phyloP scores from a whole-genome alignment of 2,888 invertebrate species.

The Oscheius onirici region DNA sequence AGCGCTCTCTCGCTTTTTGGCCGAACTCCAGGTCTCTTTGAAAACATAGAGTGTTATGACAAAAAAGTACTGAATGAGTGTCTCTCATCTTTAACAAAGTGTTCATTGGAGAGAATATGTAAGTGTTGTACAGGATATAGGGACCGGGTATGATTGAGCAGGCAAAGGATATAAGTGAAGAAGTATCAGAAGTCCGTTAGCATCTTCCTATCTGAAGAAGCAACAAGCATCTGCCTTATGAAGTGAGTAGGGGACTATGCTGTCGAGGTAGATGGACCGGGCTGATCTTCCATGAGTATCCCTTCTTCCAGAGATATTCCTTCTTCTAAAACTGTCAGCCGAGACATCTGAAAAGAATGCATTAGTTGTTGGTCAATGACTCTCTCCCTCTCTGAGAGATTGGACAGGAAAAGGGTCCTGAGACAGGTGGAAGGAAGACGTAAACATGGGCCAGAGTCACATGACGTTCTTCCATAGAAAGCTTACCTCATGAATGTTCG shows the following conservation, averaged over 20 bases:
- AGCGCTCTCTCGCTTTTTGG: too few relatives aligned
- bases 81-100: too few relatives aligned
- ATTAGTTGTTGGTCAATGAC: not conserved
- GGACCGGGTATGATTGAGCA: slow-evolving; percentile 25
- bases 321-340: slow-evolving; percentile 4
- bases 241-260: not conserved
- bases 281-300: not conserved
- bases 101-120: slow-evolving; percentile 10
- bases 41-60: too few relatives aligned
- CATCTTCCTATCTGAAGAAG: slow-evolving; percentile 10
- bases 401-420: not conserved
- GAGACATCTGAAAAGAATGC: slow-evolving; percentile 10
- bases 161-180: slow-evolving; percentile 31
- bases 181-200: slow-evolving; percentile 11
- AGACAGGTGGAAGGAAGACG: not conserved
- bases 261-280: slow-evolving; percentile 12
- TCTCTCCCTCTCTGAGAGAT: not conserved
- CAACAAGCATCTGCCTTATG: slow-evolving; percentile 21
- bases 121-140: slow-evolving; percentile 12
- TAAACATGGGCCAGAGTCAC: too few relatives aligned
- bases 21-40: too few relatives aligned
- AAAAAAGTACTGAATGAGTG: too few relatives aligned
- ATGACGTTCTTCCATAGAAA: too few relatives aligned
- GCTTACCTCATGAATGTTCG: slow-evolving; percentile 36
- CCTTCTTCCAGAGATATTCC: slow-evolving; percentile 3